Conservation (phyloP, 2,797 vertebrate species). For the Hippoglossus hippoglossus region DNA sequence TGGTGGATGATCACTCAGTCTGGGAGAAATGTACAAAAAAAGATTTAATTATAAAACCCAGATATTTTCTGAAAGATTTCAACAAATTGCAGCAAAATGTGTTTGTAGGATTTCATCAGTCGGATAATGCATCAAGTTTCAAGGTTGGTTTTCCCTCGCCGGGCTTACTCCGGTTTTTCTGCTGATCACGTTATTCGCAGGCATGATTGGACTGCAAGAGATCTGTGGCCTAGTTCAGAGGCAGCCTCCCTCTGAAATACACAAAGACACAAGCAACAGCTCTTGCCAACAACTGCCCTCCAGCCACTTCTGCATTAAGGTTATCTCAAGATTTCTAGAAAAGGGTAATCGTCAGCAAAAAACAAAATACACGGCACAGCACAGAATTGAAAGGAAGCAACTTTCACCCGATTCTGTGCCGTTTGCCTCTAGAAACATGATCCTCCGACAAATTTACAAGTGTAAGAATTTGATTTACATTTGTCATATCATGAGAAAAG, state of each 20-base stretch:
- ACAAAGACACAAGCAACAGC: constrained; percentile 55
- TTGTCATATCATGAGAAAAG: no score
- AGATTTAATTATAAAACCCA: constrained; percentile 14
- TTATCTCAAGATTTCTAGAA: constrained; percentile 68
- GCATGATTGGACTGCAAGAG: constrained; percentile 55
- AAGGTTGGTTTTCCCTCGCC: constrained; percentile 31
- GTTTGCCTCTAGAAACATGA: constrained; percentile 4
- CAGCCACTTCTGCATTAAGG: constrained; percentile 71
- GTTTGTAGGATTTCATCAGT: constrained; percentile 7
- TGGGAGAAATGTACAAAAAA: neutral
- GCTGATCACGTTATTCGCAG: constrained; percentile 55
- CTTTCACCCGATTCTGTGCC: constrained; percentile 38
- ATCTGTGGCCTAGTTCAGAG: constrained; percentile 65
- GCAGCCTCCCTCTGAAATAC: constrained; percentile 35
- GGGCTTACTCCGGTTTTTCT: constrained; percentile 29
- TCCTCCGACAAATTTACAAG: neutral
- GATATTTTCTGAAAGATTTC: constrained; percentile 10
- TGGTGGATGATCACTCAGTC: neutral
- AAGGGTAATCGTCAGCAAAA: constrained; percentile 79
- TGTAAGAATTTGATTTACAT: neutral
- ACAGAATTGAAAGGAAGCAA: constrained; percentile 37
- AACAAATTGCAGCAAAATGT: constrained; percentile 14
- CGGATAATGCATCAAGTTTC: constrained; percentile 34
- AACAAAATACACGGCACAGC: constrained; percentile 61
- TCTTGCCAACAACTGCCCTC: constrained; percentile 71